Conservation (phyloP, 2,113 vertebrate species). For the Microcebus ravelobensis region DNA sequence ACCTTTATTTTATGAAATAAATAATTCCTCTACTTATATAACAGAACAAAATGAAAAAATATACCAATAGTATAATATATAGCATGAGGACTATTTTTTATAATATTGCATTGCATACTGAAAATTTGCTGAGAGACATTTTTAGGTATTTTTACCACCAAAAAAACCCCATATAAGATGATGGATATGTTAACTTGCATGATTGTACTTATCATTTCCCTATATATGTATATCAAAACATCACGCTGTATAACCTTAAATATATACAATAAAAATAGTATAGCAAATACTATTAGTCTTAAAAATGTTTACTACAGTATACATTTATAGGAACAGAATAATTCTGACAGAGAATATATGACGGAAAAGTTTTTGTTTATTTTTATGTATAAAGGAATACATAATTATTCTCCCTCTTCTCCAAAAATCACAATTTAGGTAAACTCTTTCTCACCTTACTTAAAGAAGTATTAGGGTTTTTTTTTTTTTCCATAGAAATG, state of each 20-base stretch:
- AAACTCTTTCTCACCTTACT: not conserved
- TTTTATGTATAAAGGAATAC: not conserved
- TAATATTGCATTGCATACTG: not conserved
- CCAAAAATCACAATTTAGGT: not conserved
- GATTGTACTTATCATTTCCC: not conserved
- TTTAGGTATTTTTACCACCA: not conserved
- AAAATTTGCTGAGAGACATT: not conserved
- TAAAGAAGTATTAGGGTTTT: not conserved
- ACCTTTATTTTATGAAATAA: not conserved
- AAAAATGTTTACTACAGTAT: slow-evolving; percentile 14
- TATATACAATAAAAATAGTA: not conserved
- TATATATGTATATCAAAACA: not conserved
- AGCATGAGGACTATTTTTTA: not conserved
- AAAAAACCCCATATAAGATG: not conserved
- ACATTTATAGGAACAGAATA: not conserved
- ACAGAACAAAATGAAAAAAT: not conserved
- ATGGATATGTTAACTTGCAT: not conserved
- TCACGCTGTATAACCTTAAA: not conserved
- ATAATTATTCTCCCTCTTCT: not conserved
- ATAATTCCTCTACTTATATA: not conserved
- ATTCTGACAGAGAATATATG: not conserved
- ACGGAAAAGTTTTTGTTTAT: not conserved
- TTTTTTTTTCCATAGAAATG: slow-evolving; percentile 1
- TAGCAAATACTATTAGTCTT: not conserved
- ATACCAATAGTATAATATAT: not conserved